Conservation (phyloP, 2,888 invertebrate species). For the Phragmatobia fuliginosa region DNA sequence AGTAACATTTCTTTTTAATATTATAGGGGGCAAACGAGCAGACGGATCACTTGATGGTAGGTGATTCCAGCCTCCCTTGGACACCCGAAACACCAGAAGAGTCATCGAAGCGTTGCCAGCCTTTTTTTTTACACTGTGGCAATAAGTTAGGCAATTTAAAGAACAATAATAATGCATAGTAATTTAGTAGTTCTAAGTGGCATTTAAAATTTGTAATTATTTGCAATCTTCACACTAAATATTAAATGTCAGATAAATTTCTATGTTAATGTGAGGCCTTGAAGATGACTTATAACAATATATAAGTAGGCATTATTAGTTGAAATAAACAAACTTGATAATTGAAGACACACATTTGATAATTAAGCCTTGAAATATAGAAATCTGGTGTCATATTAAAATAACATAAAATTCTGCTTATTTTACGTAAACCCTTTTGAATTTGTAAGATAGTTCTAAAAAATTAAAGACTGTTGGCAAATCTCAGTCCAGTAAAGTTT, state of each 20-base stretch:
- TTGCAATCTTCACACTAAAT: background rate
- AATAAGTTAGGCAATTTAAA: background rate
- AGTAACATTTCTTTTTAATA: too few relatives aligned
- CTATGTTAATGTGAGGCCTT: background rate
- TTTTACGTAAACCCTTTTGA: too few relatives aligned
- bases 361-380: background rate
- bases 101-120: too few relatives aligned
- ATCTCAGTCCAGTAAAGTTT: background rate
- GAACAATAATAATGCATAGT: background rate
- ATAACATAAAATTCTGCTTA: background rate
- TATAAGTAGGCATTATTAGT: too few relatives aligned
- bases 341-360: background rate
- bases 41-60: too few relatives aligned
- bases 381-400: background rate
- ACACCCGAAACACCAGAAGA: too few relatives aligned
- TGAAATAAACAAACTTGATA: too few relatives aligned
- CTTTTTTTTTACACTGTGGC: too few relatives aligned
- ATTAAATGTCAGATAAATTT: background rate
- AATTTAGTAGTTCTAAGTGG: background rate
- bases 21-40: too few relatives aligned
- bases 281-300: background rate
- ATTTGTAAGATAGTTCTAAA: background rate
- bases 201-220: background rate
- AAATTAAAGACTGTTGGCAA: background rate
- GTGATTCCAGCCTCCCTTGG: too few relatives aligned